Evolutionary conservation across 2,797 vertebrate species (phyloP), one percentile per base, ranked within the genome.

Genomic region (Hephaestus fuliginosus): DNA sequence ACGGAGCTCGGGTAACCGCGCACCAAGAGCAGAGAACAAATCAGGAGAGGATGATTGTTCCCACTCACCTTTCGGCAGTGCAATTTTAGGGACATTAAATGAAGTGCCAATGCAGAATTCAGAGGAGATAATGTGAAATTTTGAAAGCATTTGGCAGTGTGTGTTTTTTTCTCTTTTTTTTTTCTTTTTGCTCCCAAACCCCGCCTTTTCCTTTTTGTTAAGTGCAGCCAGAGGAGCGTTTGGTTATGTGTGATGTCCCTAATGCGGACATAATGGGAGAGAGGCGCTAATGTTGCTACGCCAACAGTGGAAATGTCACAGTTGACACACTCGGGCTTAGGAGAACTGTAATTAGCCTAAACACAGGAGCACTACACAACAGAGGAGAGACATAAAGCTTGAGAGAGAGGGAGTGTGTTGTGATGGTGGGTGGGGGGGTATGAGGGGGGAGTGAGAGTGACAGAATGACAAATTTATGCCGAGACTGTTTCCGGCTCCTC

Each of bases 11-110:
- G 81, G 70, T 78, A 80, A 78, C 84, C 20, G 30, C 18, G 67
- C 85, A 88, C 71, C 63, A 63, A 83, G 78, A 91, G 85, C 81
- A 75, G 72, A 66, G 78, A 84, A 87, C 62, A 82, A 90, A 93
- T 93, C 88, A 84, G 81, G 76, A 70, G 70, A 74, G 83, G 75
- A 81, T 86, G 89, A 89, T 92, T 87, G 88, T 89, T 91, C 81
- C 79, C 78, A 56, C 83, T 92, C 90, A 90, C 76, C 87, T 91
- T 88, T 89, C 68, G 51, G 71, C 88, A 7, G 52, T 69, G 51
- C 81, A 74, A 86, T 88, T 89, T 86, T 64, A 66, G 64, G 74
- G 80, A 83, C 74, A 78, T 90, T 89, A 83, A 87, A 84, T 87
- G 69, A 88, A 84, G 70, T 80, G 71, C 65, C 60, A 70, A 80